Evolutionary conservation across 2,113 vertebrate genomes (phyloP).

Genomic region (Takifugu flavidus): DNA sequence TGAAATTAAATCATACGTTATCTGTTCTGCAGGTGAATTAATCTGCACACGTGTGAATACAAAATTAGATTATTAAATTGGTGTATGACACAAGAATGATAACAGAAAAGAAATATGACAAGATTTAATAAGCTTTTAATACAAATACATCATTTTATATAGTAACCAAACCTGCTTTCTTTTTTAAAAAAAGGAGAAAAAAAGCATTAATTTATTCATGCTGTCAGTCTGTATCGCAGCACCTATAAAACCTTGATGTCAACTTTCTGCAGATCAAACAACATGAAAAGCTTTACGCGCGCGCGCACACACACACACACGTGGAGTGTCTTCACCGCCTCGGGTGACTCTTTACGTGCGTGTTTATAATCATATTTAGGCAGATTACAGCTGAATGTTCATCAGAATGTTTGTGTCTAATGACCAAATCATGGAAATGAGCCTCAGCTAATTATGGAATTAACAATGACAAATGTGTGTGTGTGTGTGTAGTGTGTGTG

Average conservation of each 20-base stretch:
- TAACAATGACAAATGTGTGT: neutral
- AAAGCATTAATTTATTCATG: neutral
- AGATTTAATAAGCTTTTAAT: neutral
- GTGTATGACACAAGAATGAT: too few relatives aligned
- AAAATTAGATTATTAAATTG: neutral
- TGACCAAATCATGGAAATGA: constrained; percentile 20
- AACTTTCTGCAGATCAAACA: neutral
- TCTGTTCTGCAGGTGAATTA: too few relatives aligned
- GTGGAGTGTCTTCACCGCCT: neutral
- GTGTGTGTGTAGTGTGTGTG: constrained; percentile 1
- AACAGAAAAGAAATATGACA: too few relatives aligned
- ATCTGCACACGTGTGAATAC: too few relatives aligned
- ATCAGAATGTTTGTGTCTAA: constrained; percentile 7
- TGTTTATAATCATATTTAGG: constrained; percentile 4
- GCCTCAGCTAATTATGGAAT: constrained; percentile 16
- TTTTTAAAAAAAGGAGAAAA: neutral
- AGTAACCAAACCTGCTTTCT: neutral
- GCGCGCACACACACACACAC: constrained; percentile 4
- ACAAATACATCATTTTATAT: too few relatives aligned
- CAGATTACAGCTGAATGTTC: constrained; percentile 6
- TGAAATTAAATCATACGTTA: too few relatives aligned
- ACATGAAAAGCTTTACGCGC: neutral
- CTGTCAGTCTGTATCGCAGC: neutral
- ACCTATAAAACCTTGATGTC: neutral
- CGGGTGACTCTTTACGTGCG: neutral